Percentiles rank a stretch among this genome's conserved stretches.
These are phyloP conservation scores for Ptilodon capucinus DNA, from an alignment of 2,888 invertebrate species.

Conservation along the genomic window DNA sequence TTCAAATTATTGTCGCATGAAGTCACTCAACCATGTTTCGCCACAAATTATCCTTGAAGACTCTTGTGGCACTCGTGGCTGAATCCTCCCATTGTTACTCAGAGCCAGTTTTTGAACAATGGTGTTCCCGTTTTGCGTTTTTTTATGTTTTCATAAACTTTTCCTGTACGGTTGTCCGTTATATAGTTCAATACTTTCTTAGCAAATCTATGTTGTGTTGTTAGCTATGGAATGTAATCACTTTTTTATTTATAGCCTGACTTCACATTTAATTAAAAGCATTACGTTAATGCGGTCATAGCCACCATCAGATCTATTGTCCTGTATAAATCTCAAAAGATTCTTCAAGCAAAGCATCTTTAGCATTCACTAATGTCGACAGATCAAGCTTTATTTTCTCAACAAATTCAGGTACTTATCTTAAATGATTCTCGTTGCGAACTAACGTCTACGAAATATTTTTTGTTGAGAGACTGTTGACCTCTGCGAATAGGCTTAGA, in stretches of 20 bases:
- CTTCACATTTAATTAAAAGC: too few species aligned
- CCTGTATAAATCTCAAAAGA: too few species aligned
- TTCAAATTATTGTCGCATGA: not conserved
- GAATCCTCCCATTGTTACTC: not conserved
- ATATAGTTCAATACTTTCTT: not conserved
- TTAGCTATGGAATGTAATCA: too few species aligned
- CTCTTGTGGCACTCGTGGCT: not conserved
- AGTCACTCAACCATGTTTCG: not conserved
- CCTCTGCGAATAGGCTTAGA: constrained; percentile 30
- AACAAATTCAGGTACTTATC: too few species aligned
- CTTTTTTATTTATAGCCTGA: too few species aligned
- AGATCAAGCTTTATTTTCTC: too few species aligned
- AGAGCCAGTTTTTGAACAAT: not conserved
- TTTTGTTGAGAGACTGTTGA: constrained; percentile 34
- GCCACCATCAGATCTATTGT: too few species aligned
- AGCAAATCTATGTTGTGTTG: not conserved
- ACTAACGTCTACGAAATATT: constrained; percentile 29
- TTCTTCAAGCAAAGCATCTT: too few species aligned
- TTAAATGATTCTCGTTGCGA: constrained; percentile 15
- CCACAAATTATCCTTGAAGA: not conserved
- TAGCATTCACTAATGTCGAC: too few species aligned
- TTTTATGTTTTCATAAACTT: constrained; percentile 1
- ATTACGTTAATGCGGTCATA: too few species aligned
- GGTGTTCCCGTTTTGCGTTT: not conserved
- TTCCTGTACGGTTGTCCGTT: constrained; percentile 8